phyloP scores from a whole-genome alignment of 2,888 invertebrate species.

The Tipula confusa region DNA sequence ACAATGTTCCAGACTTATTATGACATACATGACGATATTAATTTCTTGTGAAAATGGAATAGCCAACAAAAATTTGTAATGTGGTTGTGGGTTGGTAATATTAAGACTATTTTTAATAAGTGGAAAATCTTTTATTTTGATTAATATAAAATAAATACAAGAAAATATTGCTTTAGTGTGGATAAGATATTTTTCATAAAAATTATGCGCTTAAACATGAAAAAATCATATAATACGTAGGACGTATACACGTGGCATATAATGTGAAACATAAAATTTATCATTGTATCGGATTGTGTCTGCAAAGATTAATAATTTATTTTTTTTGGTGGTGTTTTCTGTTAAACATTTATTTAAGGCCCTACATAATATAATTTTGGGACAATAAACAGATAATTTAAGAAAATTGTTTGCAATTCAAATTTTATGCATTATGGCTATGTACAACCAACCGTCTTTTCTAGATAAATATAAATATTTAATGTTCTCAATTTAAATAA shows the following conservation, averaged over 20 bases:
- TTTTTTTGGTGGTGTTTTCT: background rate
- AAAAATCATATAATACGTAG: background rate
- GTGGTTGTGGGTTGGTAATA: too few species aligned
- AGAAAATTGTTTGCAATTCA: background rate
- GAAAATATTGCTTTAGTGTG: too few species aligned
- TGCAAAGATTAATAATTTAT: background rate
- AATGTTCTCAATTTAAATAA: background rate
- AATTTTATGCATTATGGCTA: background rate
- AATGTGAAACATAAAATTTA: background rate
- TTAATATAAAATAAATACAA: too few species aligned
- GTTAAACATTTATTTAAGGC: background rate
- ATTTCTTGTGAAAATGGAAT: too few species aligned
- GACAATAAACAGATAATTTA: conserved; percentile 20
- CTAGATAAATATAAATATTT: background rate
- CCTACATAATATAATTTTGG: background rate
- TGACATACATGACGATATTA: too few species aligned
- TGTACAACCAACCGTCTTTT: background rate
- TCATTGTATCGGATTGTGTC: background rate
- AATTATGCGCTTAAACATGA: background rate
- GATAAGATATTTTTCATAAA: too few species aligned
- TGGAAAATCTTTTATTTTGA: too few species aligned
- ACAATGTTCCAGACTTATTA: too few species aligned
- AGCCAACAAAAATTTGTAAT: too few species aligned
- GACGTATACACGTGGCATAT: background rate
- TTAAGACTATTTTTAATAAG: too few species aligned